phyloP scores from a whole-genome alignment of 2,797 vertebrate genomes.

The Rhinoraja longicauda region DNA sequence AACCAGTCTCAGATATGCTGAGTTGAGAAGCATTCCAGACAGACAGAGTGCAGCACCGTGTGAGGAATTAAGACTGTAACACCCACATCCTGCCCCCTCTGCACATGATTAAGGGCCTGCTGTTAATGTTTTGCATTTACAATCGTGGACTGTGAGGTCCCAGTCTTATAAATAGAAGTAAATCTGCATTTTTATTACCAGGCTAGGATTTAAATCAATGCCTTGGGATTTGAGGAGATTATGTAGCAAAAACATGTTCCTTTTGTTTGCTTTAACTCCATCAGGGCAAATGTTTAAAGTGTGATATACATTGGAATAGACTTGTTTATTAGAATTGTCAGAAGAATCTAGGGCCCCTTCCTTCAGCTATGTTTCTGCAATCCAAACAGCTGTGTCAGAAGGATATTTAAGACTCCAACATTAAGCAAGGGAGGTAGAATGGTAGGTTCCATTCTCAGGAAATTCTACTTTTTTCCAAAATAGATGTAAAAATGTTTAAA shows the following conservation, averaged over 20 bases:
- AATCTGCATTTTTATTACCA: conserved; percentile 7
- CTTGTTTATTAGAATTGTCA: conserved; percentile 2
- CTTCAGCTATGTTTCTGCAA: background rate
- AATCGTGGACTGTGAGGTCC: background rate
- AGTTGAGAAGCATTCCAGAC: background rate
- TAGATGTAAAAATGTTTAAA: background rate
- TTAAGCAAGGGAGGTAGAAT: background rate
- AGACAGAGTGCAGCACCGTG: background rate
- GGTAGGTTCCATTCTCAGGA: background rate
- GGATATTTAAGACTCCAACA: background rate
- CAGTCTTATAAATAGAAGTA: background rate
- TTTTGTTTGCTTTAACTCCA: conserved; percentile 10
- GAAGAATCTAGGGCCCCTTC: background rate
- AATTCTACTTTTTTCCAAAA: background rate
- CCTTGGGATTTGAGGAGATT: background rate
- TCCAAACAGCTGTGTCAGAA: background rate
- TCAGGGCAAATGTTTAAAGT: background rate
- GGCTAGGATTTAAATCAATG: background rate
- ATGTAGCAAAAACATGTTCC: background rate
- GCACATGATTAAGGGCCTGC: background rate
- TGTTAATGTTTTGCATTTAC: background rate
- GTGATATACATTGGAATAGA: background rate
- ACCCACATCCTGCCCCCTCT: background rate
- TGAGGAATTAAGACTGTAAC: background rate
- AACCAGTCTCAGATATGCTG: too few relatives aligned